Base-by-base conservation (phyloP, 37 sponge, comb jelly and placozoan species). In the Spongilla lacustris region DNA sequence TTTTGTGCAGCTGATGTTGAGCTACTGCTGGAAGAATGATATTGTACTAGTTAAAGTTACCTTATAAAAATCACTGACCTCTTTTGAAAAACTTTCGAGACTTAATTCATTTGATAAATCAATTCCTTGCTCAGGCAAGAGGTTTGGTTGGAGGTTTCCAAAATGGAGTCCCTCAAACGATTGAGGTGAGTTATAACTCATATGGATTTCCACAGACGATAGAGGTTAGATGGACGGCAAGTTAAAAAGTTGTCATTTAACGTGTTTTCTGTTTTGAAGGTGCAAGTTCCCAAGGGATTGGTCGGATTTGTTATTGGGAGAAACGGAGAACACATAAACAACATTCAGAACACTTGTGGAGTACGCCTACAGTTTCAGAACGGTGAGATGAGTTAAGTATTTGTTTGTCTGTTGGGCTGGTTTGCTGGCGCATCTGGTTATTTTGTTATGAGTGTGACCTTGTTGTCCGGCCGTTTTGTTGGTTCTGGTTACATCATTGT, bases 241-340 rank as follows among this genome's bases (percentile, higher is more conserved):
- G 28, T 35, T 68, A 69, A 0, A n/a, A 27, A 49, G 28, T 70
- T 72, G 26, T 4, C 32, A 33, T 36, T 69, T 37, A 34, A 36
- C 25, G 0, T 32, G 68, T 69, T 81, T 26, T 80, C 66, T 78
- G 25, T 78, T 13, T 30, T 38, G 50, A 80, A 97, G 89, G 84
- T 97, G 8, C 92, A 91, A 74, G 98, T 97, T 0, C 96, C 95
- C 24, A 84, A 88, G n/a, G 84, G 81, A 21, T 70, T 97, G 30
- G 98, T 97, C 19, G 98, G 98, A 32, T 89, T 93, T 74, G 89
- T 97, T 19, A 97, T 97, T 68, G 98, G 98, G 2, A 78, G 91
- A 27, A 89, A 93, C 66, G 98, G 98, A 71, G 96, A 97, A 78
- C 92, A 90, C 82, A 97, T 97, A 66, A 84, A 91, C 29, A 91